Base-by-base conservation (phyloP, 2,113 vertebrate genomes). In the Salvator merianae region DNA sequence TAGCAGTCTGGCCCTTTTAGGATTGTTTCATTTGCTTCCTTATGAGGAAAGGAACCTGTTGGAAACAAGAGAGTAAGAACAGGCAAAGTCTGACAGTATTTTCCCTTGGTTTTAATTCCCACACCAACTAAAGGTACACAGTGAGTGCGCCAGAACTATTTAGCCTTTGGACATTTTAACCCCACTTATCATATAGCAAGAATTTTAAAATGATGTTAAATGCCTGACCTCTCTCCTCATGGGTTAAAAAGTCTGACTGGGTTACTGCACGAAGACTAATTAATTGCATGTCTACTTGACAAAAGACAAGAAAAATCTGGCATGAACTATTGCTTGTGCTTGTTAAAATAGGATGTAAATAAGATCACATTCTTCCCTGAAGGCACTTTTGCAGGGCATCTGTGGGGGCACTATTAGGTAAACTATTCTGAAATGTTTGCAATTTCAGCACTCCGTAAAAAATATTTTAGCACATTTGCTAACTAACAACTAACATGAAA, bases 31-130 rank as follows among this genome's bases (percentile, higher is more conserved):
- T 81, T 93, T 88, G 85, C 87, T 94, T 81, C 91, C 91, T 90
- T 90, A 82, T 82, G 79, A 63, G 94, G 89, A 91, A 91, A 91
- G 59, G n/a, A 88, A 91, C 86, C 86, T 92, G 90, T 88, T 81
- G 87, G 91, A 88, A 90, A 72, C 72, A 84, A 3, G 9, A 68
- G 82, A 78, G 83, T 89, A 91, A 88, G 87, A 85, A 92, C 88
- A 92, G 86, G 30, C 50, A 89, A 87, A 87, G 88, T 74, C 72
- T 86, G 84, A 87, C 74, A 90, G 87, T 90, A 90, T 92, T 93
- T 93, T 89, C 77, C 89, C 13, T 55, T 43, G 20, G 26, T 63
- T 90, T 81, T 50, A 82, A 72, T 70, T 78, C 66, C 55, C 79
- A 85, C 88, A 90, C 77, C 12, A 79, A 79, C 50, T 90, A 87